phyloP scores from a whole-genome alignment of 1,140 invertebrate species.

The Heliconius eleuchia region DNA sequence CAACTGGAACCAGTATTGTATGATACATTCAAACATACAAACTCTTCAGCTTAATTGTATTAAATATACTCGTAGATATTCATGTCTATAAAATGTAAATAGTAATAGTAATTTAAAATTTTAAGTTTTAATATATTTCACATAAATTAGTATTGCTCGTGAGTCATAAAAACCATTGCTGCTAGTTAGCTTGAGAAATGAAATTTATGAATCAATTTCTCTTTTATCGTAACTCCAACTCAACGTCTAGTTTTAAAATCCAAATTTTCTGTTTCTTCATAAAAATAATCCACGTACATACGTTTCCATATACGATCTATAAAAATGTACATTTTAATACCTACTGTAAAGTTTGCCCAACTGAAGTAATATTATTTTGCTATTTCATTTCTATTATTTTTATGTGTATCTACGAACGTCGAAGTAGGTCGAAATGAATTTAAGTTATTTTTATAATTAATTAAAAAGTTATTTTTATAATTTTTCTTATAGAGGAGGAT shows the following conservation, averaged over 20 bases:
- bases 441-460: not conserved
- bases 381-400: not conserved
- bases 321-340: not conserved
- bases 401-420: not conserved
- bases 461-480: no score
- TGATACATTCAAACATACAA: no score
- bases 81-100: no score
- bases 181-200: not conserved
- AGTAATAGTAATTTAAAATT: no score
- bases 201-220: not conserved
- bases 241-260: not conserved
- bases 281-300: no score
- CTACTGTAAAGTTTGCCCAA: not conserved
- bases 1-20: no score
- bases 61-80: no score
- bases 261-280: not conserved
- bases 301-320: not conserved
- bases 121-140: no score
- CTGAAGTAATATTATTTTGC: not conserved
- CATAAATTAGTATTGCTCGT: no score
- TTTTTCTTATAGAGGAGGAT: no score
- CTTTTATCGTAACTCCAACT: not conserved
- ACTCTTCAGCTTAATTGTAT: no score
- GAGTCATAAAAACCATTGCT: not conserved
- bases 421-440: not conserved